phyloP scores from a whole-genome alignment of 53 echinoderm and acorn worm species.

The Paracentrotus lividus region DNA sequence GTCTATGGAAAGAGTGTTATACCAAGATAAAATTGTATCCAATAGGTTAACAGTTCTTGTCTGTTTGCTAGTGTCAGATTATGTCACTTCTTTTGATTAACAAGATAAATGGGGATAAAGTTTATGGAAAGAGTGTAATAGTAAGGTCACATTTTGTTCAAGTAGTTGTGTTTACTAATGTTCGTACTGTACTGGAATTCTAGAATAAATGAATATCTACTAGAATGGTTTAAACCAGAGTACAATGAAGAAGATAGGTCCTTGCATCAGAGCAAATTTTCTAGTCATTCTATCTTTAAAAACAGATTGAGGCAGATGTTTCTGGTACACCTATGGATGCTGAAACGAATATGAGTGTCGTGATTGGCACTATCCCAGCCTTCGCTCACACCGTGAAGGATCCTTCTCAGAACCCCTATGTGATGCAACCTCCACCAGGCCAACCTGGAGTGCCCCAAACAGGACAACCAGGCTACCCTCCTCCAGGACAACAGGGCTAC shows the following conservation, averaged over 20 bases:
- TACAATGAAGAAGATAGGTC: background rate
- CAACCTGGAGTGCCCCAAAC: background rate
- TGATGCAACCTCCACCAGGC: background rate
- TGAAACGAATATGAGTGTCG: constrained; percentile 45
- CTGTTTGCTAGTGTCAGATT: no score
- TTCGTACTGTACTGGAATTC: no score
- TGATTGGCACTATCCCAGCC: constrained; percentile 74
- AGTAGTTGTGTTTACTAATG: no score
- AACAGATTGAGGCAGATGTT: constrained; percentile 72
- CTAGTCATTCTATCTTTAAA: background rate
- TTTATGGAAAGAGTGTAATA: no score
- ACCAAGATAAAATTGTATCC: no score
- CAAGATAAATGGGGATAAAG: no score
- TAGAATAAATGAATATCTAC: no score
- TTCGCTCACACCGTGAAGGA: constrained; percentile 48
- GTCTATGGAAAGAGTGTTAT: no score
- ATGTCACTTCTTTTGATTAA: no score
- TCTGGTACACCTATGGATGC: constrained; percentile 64
- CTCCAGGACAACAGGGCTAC: background rate
- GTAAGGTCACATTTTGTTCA: no score
- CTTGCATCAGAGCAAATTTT: background rate
- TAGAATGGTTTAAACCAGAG: no score
- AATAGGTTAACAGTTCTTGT: no score
- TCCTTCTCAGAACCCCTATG: background rate
- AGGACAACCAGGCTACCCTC: constrained; percentile 17